phyloP scores from a whole-genome alignment of 2,888 invertebrate genomes.

The Danaus chrysippus region DNA sequence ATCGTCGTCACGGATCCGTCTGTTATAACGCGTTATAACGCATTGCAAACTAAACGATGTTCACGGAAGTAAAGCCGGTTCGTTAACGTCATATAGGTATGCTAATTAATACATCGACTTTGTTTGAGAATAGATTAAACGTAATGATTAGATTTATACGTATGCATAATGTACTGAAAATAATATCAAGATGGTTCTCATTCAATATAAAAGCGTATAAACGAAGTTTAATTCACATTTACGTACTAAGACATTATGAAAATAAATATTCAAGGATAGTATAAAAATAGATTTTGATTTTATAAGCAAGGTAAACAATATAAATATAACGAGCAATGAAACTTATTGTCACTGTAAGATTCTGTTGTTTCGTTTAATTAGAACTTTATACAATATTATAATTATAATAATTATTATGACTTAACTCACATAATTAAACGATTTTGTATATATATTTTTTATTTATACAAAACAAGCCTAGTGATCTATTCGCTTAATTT shows the following conservation, averaged over 20 bases:
- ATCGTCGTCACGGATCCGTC: constrained; percentile 39
- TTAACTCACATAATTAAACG: not conserved
- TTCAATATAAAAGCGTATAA: too few relatives aligned
- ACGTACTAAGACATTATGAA: too few relatives aligned
- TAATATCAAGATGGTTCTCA: too few relatives aligned
- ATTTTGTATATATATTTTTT: not conserved
- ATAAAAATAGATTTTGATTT: too few relatives aligned
- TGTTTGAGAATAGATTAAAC: constrained; percentile 48
- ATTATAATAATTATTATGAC: not conserved
- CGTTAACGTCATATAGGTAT: constrained; percentile 69
- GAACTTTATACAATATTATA: not conserved
- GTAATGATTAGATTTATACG: constrained; percentile 17
- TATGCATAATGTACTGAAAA: not conserved
- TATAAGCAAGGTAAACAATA: too few relatives aligned
- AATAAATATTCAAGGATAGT: too few relatives aligned
- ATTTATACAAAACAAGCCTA: not conserved
- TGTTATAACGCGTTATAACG: constrained; percentile 46
- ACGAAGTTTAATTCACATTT: too few relatives aligned
- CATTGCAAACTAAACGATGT: constrained; percentile 64
- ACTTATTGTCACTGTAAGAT: too few relatives aligned
- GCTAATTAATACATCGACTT: constrained; percentile 63
- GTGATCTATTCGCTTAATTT: not conserved
- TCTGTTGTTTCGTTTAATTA: too few relatives aligned
- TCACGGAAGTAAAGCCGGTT: constrained; percentile 77
- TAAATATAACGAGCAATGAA: too few relatives aligned